Percentiles rank a stretch among this genome's conserved stretches.
Conservation (phyloP, 2,113 vertebrate genomes). For the Pholis gunnellus region DNA sequence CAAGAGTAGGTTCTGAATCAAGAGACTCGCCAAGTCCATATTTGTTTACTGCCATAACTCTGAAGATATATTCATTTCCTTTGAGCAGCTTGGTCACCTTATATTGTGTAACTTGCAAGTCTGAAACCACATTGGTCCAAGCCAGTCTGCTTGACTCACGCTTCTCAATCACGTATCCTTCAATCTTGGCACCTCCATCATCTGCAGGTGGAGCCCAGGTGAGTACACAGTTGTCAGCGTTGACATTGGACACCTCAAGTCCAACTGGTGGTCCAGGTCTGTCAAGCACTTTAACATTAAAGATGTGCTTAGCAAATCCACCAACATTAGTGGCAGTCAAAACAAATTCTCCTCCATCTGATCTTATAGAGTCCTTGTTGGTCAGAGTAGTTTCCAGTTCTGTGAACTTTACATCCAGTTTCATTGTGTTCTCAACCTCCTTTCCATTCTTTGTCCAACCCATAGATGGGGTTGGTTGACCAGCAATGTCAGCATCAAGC, state of each 20-base stretch:
- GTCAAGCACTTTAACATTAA: constrained; percentile 97
- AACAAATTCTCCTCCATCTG: constrained; percentile 92
- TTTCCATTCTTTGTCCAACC: constrained; percentile 96
- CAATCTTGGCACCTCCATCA: constrained; percentile 95
- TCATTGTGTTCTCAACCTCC: constrained; percentile 92
- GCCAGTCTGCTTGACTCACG: constrained; percentile 97
- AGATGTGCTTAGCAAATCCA: constrained; percentile 96
- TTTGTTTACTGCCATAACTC: constrained; percentile 98
- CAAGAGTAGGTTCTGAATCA: constrained; percentile 92
- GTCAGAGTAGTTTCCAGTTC: constrained; percentile 91
- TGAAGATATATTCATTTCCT: constrained; percentile 98
- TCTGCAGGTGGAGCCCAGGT: constrained; percentile 93
- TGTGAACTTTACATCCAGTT: constrained; percentile 91
- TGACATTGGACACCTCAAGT: constrained; percentile 90
- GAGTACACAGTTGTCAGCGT: constrained; percentile 92
- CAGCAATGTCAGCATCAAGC: constrained; percentile 95
- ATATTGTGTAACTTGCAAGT: constrained; percentile 88
- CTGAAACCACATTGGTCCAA: constrained; percentile 93
- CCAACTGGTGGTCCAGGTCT: constrained; percentile 94
- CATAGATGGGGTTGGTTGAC: constrained; percentile 94
- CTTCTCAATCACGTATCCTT: constrained; percentile 95
- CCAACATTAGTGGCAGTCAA: constrained; percentile 96
- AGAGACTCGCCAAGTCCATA: constrained; percentile 94
- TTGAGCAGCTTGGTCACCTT: constrained; percentile 96
- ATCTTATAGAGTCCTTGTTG: constrained; percentile 94